phyloP scores from a whole-genome alignment of 2,797 vertebrate species.

The Sebastes diaconus region DNA sequence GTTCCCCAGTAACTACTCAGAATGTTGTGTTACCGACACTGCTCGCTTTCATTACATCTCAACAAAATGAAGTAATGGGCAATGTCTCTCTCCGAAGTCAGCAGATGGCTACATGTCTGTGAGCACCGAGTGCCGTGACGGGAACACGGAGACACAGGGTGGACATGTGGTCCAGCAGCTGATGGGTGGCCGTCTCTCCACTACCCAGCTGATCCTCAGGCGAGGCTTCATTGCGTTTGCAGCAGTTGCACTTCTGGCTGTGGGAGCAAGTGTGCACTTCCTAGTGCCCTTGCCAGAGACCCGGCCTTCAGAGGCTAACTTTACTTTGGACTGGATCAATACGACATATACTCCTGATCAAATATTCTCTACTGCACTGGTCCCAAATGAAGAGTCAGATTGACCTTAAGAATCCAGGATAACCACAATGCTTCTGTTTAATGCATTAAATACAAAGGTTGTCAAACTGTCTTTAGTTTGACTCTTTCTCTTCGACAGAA shows the following conservation, averaged over 20 bases:
- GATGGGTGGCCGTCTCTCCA: constrained; percentile 10
- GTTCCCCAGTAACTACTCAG: neutral
- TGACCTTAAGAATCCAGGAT: neutral
- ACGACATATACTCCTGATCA: constrained; percentile 35
- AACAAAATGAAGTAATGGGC: neutral
- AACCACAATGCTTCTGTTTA: constrained; percentile 17
- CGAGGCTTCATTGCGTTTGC: constrained; percentile 71
- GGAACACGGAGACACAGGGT: neutral
- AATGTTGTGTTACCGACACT: neutral
- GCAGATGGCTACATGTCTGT: constrained; percentile 51
- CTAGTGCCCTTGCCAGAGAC: constrained; percentile 69
- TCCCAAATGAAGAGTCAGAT: constrained; percentile 10
- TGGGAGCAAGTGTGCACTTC: constrained; percentile 79
- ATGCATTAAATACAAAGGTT: neutral
- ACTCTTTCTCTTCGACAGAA: neutral
- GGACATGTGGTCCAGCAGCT: neutral
- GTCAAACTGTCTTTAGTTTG: constrained; percentile 2
- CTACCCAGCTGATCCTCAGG: constrained; percentile 77
- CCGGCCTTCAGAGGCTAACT: constrained; percentile 23
- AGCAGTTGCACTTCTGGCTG: constrained; percentile 73
- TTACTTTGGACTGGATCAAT: constrained; percentile 54
- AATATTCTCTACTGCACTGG: neutral
- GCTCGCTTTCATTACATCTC: neutral
- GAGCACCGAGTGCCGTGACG: constrained; percentile 32
- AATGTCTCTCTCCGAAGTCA: constrained; percentile 42